Evolutionary conservation across 1,140 invertebrate species (phyloP).

Genomic region (Triops longicaudatus): DNA sequence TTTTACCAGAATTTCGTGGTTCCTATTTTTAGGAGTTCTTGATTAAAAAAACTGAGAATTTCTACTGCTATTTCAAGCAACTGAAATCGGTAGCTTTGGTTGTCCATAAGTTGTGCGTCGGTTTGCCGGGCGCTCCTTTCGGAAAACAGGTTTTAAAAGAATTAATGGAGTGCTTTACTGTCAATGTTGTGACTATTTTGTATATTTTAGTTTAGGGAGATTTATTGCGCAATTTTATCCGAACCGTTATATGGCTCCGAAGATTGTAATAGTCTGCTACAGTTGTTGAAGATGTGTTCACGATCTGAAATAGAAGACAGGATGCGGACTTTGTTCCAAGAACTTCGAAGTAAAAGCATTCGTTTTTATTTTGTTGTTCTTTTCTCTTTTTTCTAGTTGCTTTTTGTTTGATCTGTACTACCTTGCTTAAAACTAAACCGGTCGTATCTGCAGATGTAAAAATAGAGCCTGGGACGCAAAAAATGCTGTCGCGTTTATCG

Average conservation of each 20-base stretch:
- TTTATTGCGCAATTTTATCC: background rate
- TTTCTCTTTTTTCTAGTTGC: background rate
- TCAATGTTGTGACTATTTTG: too few relatives aligned
- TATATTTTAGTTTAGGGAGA: background rate
- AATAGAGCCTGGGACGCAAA: background rate
- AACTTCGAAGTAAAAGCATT: background rate
- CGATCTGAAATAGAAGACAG: conserved; percentile 19
- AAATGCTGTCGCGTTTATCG: background rate
- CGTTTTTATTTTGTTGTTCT: background rate
- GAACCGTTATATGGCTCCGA: background rate
- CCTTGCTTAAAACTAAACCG: background rate
- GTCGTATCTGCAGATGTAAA: background rate
- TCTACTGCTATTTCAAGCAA: background rate
- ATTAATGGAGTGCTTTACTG: too few relatives aligned
- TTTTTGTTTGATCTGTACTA: background rate
- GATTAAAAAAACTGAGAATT: background rate
- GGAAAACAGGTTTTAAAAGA: conserved; percentile 19
- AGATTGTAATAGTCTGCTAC: conserved; percentile 21
- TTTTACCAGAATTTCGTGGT: background rate
- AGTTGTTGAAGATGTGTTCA: conserved; percentile 10
- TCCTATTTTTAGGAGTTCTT: background rate
- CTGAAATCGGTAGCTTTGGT: background rate
- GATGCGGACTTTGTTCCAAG: background rate
- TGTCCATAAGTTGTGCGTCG: conserved; percentile 19
- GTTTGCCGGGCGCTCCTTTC: conserved; percentile 22